Evolutionary conservation across 2,113 vertebrate genomes (phyloP).

Genomic region (Gobio gobio): DNA sequence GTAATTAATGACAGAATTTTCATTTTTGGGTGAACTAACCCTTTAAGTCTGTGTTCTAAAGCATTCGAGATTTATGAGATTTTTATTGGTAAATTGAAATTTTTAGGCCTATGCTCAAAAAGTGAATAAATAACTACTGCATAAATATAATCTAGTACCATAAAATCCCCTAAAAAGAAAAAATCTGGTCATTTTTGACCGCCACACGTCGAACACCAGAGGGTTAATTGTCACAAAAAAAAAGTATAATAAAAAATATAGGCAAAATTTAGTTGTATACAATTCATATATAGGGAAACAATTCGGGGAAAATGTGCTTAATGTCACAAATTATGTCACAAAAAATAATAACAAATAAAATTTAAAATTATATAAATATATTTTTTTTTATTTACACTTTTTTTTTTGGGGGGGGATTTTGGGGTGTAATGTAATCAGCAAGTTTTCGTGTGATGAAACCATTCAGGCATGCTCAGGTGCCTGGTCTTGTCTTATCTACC

Average conservation of each 20-base stretch:
- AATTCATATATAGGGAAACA: neutral
- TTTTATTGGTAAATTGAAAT: too few species aligned
- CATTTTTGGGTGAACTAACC: too few species aligned
- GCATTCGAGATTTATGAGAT: too few species aligned
- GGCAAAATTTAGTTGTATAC: neutral
- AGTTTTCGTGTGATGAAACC: neutral
- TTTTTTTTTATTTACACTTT: neutral
- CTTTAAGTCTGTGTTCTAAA: too few species aligned
- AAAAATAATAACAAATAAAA: neutral
- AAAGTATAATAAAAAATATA: neutral
- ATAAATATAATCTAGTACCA: too few species aligned
- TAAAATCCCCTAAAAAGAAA: too few species aligned
- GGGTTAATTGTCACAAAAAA: neutral
- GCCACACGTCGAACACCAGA: too few species aligned
- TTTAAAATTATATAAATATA: neutral
- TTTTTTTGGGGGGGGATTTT: neutral
- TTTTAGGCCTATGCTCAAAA: too few species aligned
- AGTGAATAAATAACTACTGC: too few species aligned
- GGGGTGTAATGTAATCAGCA: neutral
- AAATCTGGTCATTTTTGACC: too few species aligned
- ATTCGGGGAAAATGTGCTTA: neutral
- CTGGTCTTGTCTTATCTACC: neutral
- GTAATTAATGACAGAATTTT: too few species aligned
- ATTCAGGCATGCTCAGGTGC: neutral
- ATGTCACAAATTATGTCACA: neutral